Conservation (phyloP, 2,797 vertebrate genomes). For the Enteromius paludinosus region DNA sequence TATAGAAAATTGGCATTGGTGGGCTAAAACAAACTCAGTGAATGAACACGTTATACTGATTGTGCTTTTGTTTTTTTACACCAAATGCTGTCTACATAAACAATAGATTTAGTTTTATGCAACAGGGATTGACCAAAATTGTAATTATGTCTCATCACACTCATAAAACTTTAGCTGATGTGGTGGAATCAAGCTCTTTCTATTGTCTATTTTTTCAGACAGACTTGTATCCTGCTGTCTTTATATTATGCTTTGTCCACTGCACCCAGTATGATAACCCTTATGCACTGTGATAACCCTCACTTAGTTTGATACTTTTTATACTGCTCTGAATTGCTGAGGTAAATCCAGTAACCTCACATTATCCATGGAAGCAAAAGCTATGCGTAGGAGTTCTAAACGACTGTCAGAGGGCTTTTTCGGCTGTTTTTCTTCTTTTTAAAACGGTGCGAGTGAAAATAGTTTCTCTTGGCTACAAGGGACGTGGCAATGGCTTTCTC, state of each 20-base stretch:
- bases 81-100: neutral
- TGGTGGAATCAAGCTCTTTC: neutral
- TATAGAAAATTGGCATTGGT: neutral
- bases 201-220: conserved; percentile 11
- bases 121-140: neutral
- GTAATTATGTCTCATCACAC: neutral
- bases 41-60: neutral
- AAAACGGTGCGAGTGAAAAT: conserved; percentile 25
- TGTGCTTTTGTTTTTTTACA: neutral
- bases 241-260: conserved; percentile 4
- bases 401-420: conserved; percentile 4
- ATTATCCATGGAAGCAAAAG: conserved; percentile 19
- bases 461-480: conserved; percentile 29
- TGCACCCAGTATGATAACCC: conserved; percentile 1
- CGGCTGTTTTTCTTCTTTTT: conserved; percentile 35
- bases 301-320: conserved; percentile 32
- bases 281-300: neutral
- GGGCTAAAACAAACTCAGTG: no score
- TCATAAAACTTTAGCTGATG: neutral
- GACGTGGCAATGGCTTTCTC: conserved; percentile 47
- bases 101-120: neutral
- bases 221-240: conserved; percentile 5
- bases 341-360: conserved; percentile 24
- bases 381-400: conserved; percentile 22
- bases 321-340: conserved; percentile 12